Percentiles rank a stretch among this genome's conserved stretches.
These are phyloP conservation scores for Tetragonisca angustula DNA, from an alignment of 2,888 invertebrate species.

Conservation along the genomic window DNA sequence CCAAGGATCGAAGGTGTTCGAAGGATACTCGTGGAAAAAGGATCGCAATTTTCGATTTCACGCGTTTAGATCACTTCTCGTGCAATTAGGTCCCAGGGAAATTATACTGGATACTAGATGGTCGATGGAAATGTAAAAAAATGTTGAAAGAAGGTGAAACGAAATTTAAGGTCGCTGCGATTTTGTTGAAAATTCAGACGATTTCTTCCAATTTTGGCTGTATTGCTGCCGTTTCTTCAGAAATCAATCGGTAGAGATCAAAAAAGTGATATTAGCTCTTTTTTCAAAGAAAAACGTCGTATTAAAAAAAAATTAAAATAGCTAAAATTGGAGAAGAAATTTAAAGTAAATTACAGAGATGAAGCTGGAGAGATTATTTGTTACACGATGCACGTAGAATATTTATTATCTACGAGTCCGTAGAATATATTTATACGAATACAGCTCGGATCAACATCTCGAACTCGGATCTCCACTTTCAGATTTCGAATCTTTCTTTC, in stretches of 20 bases:
- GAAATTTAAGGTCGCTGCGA: no score
- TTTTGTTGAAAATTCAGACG: no score
- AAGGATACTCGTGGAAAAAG: constrained; percentile 26
- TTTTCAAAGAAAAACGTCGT: no score
- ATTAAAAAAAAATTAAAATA: no score
- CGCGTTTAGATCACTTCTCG: neutral
- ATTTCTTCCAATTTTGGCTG: no score
- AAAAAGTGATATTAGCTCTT: no score
- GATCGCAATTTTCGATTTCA: constrained; percentile 12
- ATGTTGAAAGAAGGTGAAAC: neutral
- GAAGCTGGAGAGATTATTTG: neutral
- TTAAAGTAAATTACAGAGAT: no score
- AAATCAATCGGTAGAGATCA: no score
- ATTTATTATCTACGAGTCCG: neutral
- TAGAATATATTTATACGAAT: neutral
- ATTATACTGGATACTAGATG: neutral
- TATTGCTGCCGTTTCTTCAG: no score
- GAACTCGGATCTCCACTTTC: neutral
- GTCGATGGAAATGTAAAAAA: neutral
- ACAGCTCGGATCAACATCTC: neutral
- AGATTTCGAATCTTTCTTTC: neutral
- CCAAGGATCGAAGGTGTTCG: constrained; percentile 18
- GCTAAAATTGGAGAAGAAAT: no score
- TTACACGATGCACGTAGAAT: no score
- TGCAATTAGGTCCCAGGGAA: neutral